Evolutionary conservation across 2,888 invertebrate species (phyloP).

Genomic region (Mechanitis mazaeus): DNA sequence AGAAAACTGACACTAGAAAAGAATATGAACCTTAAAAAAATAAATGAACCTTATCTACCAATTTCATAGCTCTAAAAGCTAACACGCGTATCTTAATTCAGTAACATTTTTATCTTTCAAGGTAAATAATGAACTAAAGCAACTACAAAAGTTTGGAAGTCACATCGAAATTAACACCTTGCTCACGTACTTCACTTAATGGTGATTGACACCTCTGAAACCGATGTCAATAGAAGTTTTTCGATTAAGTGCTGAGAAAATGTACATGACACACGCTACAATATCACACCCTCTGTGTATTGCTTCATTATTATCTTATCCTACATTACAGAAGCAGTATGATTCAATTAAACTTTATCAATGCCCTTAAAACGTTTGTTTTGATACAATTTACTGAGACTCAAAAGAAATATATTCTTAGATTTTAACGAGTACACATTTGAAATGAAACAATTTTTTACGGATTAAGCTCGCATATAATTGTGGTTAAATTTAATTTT

Average conservation of each 20-base stretch:
- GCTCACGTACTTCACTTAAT: slow-evolving; percentile 34
- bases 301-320: background rate
- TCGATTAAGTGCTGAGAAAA: slow-evolving; percentile 43
- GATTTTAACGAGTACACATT: too few relatives aligned
- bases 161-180: slow-evolving; percentile 15
- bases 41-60: too few relatives aligned
- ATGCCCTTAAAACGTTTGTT: slow-evolving; percentile 9
- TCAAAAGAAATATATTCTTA: background rate
- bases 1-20: too few relatives aligned
- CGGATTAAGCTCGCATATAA: too few relatives aligned
- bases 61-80: too few relatives aligned
- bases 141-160: background rate
- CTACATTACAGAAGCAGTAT: too few relatives aligned
- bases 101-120: background rate
- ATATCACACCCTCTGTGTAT: slow-evolving; percentile 8
- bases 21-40: too few relatives aligned
- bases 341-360: slow-evolving; percentile 2
- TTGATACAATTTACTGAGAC: background rate
- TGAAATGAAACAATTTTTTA: too few relatives aligned
- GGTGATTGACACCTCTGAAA: slow-evolving; percentile 46
- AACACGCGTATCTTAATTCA: too few relatives aligned
- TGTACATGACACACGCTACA: slow-evolving; percentile 33
- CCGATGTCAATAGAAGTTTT: slow-evolving; percentile 46
- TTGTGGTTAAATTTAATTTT: too few relatives aligned
- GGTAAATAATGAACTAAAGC: background rate